phyloP scores from a whole-genome alignment of 2,888 invertebrate genomes.

The Nomada fucata region DNA sequence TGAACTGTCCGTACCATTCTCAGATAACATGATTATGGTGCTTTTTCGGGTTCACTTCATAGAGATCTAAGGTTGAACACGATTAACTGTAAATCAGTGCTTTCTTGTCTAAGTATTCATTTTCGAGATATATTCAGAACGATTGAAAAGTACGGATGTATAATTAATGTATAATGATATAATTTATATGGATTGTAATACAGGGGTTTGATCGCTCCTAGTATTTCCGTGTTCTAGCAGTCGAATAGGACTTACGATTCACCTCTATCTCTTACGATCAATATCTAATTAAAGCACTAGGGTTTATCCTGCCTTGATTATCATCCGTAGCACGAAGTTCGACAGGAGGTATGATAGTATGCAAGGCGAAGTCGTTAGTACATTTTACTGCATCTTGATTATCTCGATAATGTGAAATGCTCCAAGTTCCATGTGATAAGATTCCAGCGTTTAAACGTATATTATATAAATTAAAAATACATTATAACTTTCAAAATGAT shows the following conservation, averaged over 20 bases:
- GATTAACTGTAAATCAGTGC: not conserved
- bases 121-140: too few species aligned
- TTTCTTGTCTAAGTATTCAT: too few species aligned
- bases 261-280: not conserved
- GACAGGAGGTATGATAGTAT: not conserved
- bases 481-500: too few species aligned
- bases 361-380: not conserved
- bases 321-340: not conserved
- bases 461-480: too few species aligned
- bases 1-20: not conserved
- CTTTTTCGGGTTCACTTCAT: not conserved
- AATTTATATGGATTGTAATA: too few species aligned
- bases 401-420: too few species aligned
- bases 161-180: too few species aligned
- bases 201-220: not conserved
- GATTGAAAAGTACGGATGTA: too few species aligned
- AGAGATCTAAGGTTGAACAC: not conserved
- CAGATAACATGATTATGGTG: not conserved
- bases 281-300: conserved; percentile 10
- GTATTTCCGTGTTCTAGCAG: not conserved
- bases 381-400: too few species aligned
- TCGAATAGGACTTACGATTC: not conserved
- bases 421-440: too few species aligned
- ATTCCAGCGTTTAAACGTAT: too few species aligned
- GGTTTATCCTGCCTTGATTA: not conserved